A percentile compares a stretch with the other conserved stretches of the same genome.
These are phyloP conservation scores for Arctia plantaginis DNA, from an alignment of 2,888 invertebrate genomes.

Conservation along the genomic window DNA sequence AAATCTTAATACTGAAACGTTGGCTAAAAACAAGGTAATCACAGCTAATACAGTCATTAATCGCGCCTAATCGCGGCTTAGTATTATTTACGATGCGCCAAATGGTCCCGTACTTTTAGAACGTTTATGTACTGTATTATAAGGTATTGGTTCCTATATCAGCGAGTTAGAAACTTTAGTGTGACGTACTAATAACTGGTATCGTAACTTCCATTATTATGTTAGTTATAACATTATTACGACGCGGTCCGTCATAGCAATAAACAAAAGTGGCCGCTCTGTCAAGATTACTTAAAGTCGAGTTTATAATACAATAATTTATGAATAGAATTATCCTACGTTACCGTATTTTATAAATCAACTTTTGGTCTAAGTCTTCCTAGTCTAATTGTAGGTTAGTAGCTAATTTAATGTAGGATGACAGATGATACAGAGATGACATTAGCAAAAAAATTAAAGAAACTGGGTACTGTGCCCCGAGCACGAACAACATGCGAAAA, in stretches of 20 bases:
- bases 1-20: slow-evolving; percentile 14
- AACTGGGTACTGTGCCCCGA: no score
- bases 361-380: background rate
- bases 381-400: no score
- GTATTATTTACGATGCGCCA: slow-evolving; percentile 38
- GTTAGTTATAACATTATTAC: background rate
- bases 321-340: background rate
- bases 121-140: slow-evolving; percentile 18
- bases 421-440: no score
- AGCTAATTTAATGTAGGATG: no score
- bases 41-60: slow-evolving; percentile 39
- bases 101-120: slow-evolving; percentile 27
- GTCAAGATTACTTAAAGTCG: background rate
- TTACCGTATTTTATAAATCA: background rate
- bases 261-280: background rate
- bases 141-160: background rate
- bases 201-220: background rate
- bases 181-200: background rate
- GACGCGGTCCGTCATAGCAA: background rate
- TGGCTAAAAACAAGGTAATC: slow-evolving; percentile 38
- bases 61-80: slow-evolving; percentile 43
- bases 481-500: no score
- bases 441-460: no score
- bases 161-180: background rate
- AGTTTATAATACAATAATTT: background rate